Conservation (phyloP, 2,888 invertebrate genomes). For the Lithophane socia region DNA sequence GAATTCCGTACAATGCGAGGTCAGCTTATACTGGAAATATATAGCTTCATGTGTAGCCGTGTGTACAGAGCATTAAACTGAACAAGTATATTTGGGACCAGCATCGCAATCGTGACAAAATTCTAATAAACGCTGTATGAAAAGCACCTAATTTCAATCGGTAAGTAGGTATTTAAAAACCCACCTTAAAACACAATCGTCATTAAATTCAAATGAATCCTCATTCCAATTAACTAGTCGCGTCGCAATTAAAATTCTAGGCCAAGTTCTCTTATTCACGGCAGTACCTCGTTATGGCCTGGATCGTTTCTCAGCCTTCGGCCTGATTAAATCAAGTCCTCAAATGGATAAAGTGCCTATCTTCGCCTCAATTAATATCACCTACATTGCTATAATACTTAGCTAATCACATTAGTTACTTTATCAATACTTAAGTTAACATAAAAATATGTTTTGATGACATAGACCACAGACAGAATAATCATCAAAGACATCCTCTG, state of each 20-base stretch:
- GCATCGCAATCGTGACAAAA: not conserved
- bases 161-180: conserved; percentile 9
- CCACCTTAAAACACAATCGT: conserved; percentile 6
- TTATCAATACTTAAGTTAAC: conserved; percentile 43
- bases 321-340: conserved; percentile 9
- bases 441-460: not conserved
- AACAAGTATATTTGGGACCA: not conserved
- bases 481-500: not conserved
- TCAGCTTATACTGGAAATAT: too few species aligned
- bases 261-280: conserved; percentile 34
- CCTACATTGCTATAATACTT: conserved; percentile 45
- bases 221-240: conserved; percentile 34
- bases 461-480: conserved; percentile 1
- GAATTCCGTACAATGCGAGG: too few species aligned
- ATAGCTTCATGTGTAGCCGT: too few species aligned
- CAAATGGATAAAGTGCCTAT: conserved; percentile 19
- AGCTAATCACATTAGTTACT: conserved; percentile 53
- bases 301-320: conserved; percentile 7
- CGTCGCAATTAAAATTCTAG: conserved; percentile 47
- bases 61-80: not conserved
- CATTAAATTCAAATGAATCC: conserved; percentile 29
- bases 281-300: conserved; percentile 8
- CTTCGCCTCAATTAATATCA: conserved; percentile 33
- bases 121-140: not conserved
- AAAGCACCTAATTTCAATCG: not conserved